Evolutionary conservation across 1,140 invertebrate species (phyloP), one percentile per base, ranked within the genome.

Genomic region (Scaptomyza montana): DNA sequence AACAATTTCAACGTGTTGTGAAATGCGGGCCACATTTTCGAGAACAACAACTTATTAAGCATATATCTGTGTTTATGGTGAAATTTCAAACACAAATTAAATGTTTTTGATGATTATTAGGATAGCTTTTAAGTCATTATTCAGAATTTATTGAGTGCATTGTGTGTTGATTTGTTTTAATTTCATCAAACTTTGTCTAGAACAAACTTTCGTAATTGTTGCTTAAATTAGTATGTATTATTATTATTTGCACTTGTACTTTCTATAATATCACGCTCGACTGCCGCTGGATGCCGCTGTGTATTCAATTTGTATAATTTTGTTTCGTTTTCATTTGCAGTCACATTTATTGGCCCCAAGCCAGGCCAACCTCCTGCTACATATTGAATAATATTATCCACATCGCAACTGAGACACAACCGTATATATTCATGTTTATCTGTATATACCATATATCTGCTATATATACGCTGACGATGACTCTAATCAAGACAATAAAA

Each of bases 401-500:
- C 76, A 77, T 70, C 56, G 61, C 45, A 47, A 41, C 30, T 33
- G 7, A 30, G 30, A 30, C 21, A 21, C 21, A 21, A 21, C 63
- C 19, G 46, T 21, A 25, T 46, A 7, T 68, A 61, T 6, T 1
- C 30, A 30, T 30, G 21, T 21, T 21, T 21, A 21, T 21, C 21
- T 65, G 59, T 78, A n/a, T n/a, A n/a, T n/a, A n/a, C n/a, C n/a
- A n/a, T n/a, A n/a, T n/a, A n/a, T n/a, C n/a, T n/a, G n/a, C n/a
- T n/a, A 16, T 39, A 43, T 74, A 41, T 19, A 41, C 51, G 33
- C 46, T 61, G 71, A 39, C 78, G 74, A 73, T 79, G 80, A 69
- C 70, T 86, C 67, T 78, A 86, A 86, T 86, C 81, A 86, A 86
- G 82, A 82, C 75, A 86, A 86, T 86, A 74, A 86, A 81, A 82